Evolutionary conservation across 2,888 invertebrate genomes (phyloP), one percentile per base, ranked within the genome.

Genomic region (Silvanus unidentatus): DNA sequence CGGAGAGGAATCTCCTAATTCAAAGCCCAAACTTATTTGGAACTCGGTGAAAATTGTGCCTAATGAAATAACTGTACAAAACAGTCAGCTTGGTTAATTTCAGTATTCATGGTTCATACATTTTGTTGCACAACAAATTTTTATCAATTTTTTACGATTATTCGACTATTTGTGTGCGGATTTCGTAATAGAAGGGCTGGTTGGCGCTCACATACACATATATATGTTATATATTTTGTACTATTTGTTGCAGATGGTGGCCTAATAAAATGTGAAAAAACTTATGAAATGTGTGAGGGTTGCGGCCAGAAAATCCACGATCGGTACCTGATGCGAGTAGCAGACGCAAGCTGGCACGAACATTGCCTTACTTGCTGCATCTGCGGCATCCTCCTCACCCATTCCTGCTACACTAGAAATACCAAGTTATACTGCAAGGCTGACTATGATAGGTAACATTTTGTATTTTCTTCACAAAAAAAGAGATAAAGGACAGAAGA

Each of bases 251-350:
- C 60, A 63, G 63, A 62, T 54, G 57, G 58, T 45, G 57, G 80
- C 42, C 79, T 78, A 68, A 82, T 85, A 69, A 85, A 85, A 69
- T 77, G 84, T 53, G 85, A 88, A 72, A 88, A 87, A 72, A 84
- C 84, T 53, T 86, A 86, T 56, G 90, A 92, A 72, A 83, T 88
- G 65, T 98, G 97, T 75, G 92, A 93, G 62, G 93, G 93, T 42
- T 98, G 98, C 74, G 90, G 92, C 11, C 88, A 88, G 69, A 89
- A 91, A 73, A 98, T 98, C 64, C 84, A 90, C 68, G 97, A 97
- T 76, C 82, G 94, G 47, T 98, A 91, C 76, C 80, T 97, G 64
- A 89, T 96, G 86, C 81, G 94, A 65, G 94, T 97, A 38, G 88
- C 90, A 40, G 95, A 96, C 63, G 80, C 91, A 46, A 91, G 90